These are phyloP conservation scores for Spodoptera exigua DNA, from an alignment of 2,888 invertebrate genomes.

Conservation along the genomic window DNA sequence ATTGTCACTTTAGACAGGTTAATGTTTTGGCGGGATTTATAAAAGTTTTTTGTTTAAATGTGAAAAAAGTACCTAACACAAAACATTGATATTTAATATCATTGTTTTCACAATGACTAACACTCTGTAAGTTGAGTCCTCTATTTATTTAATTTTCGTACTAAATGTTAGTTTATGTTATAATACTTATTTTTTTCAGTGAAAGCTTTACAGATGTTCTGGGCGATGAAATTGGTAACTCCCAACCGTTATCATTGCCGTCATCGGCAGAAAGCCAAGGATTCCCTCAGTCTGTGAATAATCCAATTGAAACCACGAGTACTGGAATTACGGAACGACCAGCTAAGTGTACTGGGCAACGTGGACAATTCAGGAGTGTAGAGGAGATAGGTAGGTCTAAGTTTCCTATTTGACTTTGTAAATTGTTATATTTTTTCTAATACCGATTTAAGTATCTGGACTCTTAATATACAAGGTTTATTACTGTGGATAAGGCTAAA, in stretches of 20 bases:
- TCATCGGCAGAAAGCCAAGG: conserved; percentile 48
- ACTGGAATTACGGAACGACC: conserved; percentile 60
- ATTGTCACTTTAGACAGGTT: not conserved
- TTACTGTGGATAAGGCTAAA: too few relatives aligned
- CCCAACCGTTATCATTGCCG: conserved; percentile 80
- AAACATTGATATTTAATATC: too few relatives aligned
- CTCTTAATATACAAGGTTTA: too few relatives aligned
- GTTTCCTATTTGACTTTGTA: not conserved
- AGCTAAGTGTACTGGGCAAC: conserved; percentile 74
- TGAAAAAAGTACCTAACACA: too few relatives aligned
- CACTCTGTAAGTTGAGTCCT: conserved; percentile 55
- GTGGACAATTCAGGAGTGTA: conserved; percentile 76
- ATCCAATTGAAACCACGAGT: conserved; percentile 6
- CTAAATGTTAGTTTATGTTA: too few relatives aligned
- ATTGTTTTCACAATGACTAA: conserved; percentile 44
- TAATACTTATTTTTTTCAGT: conserved; percentile 60
- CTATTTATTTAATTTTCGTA: too few relatives aligned
- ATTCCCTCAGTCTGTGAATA: conserved; percentile 10
- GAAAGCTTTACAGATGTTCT: conserved; percentile 77
- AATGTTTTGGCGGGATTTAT: conserved; percentile 36
- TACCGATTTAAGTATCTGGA: too few relatives aligned
- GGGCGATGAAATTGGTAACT: conserved; percentile 74
- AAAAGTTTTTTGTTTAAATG: conserved; percentile 2
- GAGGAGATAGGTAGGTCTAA: conserved; percentile 79
- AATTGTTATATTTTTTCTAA: not conserved